These are phyloP conservation scores for Salvelinus namaycush DNA, from an alignment of 2,113 vertebrate species.

Conservation along the genomic window DNA sequence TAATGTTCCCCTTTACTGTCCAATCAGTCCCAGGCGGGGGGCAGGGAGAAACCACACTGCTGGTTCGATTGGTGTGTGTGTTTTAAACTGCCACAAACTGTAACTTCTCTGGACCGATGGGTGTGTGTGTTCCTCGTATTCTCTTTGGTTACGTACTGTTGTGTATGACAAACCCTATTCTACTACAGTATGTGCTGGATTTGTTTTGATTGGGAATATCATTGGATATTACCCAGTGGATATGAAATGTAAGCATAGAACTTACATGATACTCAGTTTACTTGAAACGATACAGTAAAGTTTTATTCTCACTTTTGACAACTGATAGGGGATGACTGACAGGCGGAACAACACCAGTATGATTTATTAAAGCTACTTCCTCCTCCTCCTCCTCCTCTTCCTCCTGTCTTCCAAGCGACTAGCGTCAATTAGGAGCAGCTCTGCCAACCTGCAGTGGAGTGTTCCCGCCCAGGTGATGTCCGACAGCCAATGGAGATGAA, in stretches of 20 bases:
- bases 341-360: constrained; percentile 44
- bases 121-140: not conserved
- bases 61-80: constrained; percentile 11
- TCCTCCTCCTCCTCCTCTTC: constrained; percentile 15
- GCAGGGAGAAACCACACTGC: constrained; percentile 20
- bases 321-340: constrained; percentile 46
- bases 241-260: too few species aligned
- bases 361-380: constrained; percentile 31
- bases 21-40: constrained; percentile 8
- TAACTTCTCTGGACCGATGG: constrained; percentile 8
- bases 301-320: not conserved
- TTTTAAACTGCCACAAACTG: constrained; percentile 14
- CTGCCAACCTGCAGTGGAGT: constrained; percentile 52
- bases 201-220: not conserved
- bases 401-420: constrained; percentile 37
- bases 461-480: constrained; percentile 54
- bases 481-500: constrained; percentile 48
- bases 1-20: constrained; percentile 43
- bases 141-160: not conserved
- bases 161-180: not conserved
- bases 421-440: constrained; percentile 57
- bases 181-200: not conserved
- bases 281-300: not conserved
- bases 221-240: not conserved
- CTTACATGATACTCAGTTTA: not conserved